A percentile compares a stretch with the other conserved stretches of the same genome.
These are phyloP conservation scores for Dicrostonyx torquatus DNA, from an alignment of 2,797 vertebrate genomes.

Conservation along the genomic window DNA sequence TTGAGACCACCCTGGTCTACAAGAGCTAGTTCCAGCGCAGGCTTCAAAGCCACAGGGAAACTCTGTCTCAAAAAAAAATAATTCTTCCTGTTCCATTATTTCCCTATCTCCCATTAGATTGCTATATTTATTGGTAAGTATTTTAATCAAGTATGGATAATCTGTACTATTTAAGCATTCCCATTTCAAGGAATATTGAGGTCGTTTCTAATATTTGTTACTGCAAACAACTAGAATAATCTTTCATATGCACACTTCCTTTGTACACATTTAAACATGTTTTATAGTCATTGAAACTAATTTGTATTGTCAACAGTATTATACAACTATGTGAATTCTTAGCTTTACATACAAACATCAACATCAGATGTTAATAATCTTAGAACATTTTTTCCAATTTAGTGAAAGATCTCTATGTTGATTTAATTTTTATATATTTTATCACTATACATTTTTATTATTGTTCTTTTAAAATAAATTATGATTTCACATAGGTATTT, in stretches of 20 bases:
- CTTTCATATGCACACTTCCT: neutral
- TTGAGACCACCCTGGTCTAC: too few species aligned
- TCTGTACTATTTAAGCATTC: conserved; percentile 1
- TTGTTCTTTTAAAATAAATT: neutral
- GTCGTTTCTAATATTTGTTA: neutral
- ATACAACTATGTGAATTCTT: neutral
- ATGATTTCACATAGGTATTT: neutral
- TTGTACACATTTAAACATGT: neutral
- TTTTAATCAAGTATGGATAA: neutral
- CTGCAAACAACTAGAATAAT: neutral
- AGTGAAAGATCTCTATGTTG: neutral
- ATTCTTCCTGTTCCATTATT: neutral
- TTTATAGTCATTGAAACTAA: conserved; percentile 11
- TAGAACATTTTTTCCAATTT: neutral
- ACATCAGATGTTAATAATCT: neutral
- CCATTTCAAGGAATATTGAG: conserved; percentile 28
- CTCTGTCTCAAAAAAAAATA: too few species aligned
- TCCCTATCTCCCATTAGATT: neutral
- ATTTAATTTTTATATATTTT: conserved; percentile 30
- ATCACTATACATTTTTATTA: neutral
- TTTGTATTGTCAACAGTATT: neutral
- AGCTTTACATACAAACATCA: neutral
- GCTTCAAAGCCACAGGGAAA: too few species aligned
- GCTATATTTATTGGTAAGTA: neutral
- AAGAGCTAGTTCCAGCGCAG: too few species aligned